Conservation (phyloP, 2,888 invertebrate genomes). For the Hirtodrosophila confusa region DNA sequence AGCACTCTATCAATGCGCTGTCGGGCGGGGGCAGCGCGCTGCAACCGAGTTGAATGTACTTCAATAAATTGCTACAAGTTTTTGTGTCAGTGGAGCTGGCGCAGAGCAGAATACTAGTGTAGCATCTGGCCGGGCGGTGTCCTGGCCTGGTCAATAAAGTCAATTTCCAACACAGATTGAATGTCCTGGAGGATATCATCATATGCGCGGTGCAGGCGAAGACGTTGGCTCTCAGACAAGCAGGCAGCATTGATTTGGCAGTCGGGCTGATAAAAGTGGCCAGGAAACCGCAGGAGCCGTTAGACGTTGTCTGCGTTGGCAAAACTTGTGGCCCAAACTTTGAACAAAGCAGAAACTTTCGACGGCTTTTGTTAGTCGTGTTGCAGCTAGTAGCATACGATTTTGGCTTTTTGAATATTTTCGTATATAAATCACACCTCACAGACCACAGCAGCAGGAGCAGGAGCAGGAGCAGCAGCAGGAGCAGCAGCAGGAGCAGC, state of each 20-base stretch:
- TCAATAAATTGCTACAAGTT: slow-evolving; percentile 59
- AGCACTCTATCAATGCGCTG: neutral
- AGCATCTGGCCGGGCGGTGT: slow-evolving; percentile 18
- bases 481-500: too few relatives aligned
- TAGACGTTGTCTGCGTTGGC: slow-evolving; percentile 55
- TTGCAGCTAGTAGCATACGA: slow-evolving; percentile 44
- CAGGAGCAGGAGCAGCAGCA: too few relatives aligned
- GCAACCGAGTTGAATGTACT: slow-evolving; percentile 44
- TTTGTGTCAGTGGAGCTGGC: slow-evolving; percentile 29
- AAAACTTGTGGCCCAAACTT: slow-evolving; percentile 69
- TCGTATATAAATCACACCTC: slow-evolving; percentile 51
- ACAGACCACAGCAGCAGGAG: neutral
- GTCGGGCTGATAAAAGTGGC: slow-evolving; percentile 27
- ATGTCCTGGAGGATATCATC: slow-evolving; percentile 69
- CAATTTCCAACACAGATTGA: slow-evolving; percentile 64
- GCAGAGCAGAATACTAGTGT: slow-evolving; percentile 4
- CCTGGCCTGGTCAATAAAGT: slow-evolving; percentile 61
- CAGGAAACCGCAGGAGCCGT: slow-evolving; percentile 40
- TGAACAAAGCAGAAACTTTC: slow-evolving; percentile 62
- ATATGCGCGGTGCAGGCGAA: slow-evolving; percentile 31
- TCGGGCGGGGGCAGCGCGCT: neutral
- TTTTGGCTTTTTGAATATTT: slow-evolving; percentile 39
- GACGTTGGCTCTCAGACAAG: slow-evolving; percentile 3
- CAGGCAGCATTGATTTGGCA: slow-evolving; percentile 7
- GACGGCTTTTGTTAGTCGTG: slow-evolving; percentile 44